Evolutionary conservation across 2,888 invertebrate genomes (phyloP).

Genomic region (Trissoscelio sp.): DNA sequence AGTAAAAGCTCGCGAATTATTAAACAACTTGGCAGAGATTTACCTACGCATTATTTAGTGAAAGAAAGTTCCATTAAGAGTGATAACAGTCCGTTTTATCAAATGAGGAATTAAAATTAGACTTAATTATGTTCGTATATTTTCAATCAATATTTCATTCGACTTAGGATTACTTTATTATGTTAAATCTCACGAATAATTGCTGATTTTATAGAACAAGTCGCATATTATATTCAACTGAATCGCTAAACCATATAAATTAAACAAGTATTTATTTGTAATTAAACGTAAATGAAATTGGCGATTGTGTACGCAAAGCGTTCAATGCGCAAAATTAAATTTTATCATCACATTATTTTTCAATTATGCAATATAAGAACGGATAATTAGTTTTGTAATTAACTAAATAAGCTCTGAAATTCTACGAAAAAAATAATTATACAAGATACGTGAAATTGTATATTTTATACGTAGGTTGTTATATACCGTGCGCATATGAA

Average conservation of each 20-base stretch:
- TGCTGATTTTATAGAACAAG: no score
- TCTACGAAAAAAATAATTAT: slow-evolving; percentile 12
- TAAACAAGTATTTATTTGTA: not conserved
- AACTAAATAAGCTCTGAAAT: not conserved
- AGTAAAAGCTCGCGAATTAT: no score
- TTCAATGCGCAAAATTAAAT: not conserved
- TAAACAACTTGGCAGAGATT: not conserved
- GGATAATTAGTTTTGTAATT: slow-evolving; percentile 2
- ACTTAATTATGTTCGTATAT: no score
- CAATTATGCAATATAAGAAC: no score
- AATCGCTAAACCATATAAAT: no score
- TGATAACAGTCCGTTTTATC: not conserved
- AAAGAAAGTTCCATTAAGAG: not conserved
- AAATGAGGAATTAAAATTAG: not conserved
- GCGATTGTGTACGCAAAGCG: not conserved
- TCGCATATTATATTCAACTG: no score
- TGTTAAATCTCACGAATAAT: no score
- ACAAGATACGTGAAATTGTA: not conserved
- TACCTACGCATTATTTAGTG: not conserved
- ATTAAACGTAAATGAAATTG: not conserved
- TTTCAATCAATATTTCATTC: no score
- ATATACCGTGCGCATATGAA: slow-evolving; percentile 12
- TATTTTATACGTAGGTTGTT: slow-evolving; percentile 18
- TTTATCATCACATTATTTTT: not conserved
- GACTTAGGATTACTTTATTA: no score